Percentiles rank a stretch among this genome's conserved stretches.
These are phyloP conservation scores for Atta cephalotes DNA, from an alignment of 1,140 invertebrate species.

Conservation along the genomic window DNA sequence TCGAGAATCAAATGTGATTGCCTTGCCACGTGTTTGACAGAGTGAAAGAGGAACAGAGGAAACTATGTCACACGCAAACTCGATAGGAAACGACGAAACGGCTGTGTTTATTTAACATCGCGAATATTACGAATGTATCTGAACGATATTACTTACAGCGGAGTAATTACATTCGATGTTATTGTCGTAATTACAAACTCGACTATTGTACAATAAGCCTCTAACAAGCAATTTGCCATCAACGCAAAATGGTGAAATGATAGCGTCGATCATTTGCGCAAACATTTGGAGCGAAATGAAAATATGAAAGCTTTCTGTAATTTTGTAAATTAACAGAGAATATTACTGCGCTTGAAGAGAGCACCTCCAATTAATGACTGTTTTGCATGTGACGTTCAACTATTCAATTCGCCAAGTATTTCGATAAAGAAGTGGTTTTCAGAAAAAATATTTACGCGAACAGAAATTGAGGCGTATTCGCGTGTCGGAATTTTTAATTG, in stretches of 20 bases:
- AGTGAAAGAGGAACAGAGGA: neutral
- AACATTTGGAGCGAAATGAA: conserved; percentile 7
- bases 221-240: neutral
- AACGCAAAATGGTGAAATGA: neutral
- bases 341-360: neutral
- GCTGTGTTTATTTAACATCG: neutral
- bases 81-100: neutral
- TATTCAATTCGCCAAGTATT: neutral
- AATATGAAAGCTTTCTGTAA: conserved; percentile 15
- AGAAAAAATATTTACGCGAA: neutral
- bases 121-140: neutral
- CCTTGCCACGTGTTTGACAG: neutral
- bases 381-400: neutral
- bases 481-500: neutral
- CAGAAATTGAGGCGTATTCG: neutral
- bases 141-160: neutral
- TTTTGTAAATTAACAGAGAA: conserved; percentile 29
- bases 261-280: neutral
- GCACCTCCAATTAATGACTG: conserved; percentile 8
- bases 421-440: neutral
- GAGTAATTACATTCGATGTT: conserved; percentile 25
- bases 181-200: conserved; percentile 20
- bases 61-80: neutral
- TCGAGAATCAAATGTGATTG: neutral
- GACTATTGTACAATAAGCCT: neutral